These are phyloP conservation scores for Eupithecia exiguata DNA, from an alignment of 2,888 invertebrate genomes.

Conservation along the genomic window DNA sequence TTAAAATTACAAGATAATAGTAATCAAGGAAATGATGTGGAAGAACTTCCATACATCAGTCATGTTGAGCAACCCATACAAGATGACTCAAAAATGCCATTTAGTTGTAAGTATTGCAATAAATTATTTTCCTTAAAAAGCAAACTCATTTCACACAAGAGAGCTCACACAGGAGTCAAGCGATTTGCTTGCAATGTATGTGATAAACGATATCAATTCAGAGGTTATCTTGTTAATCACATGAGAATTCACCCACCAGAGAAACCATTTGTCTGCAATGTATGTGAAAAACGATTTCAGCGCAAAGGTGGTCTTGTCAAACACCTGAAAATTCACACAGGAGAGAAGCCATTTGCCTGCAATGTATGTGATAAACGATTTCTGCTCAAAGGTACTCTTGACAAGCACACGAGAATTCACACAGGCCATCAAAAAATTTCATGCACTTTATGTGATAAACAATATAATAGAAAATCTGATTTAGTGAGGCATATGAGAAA, in stretches of 20 bases:
- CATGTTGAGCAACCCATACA: not conserved
- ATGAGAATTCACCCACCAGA: not conserved
- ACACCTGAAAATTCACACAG: not conserved
- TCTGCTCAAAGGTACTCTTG: constrained; percentile 1
- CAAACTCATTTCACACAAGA: not conserved
- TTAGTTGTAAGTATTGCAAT: not conserved
- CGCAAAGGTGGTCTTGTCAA: constrained; percentile 1
- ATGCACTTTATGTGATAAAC: not conserved
- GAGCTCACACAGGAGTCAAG: not conserved
- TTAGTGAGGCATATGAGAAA: not conserved
- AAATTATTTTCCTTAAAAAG: not conserved
- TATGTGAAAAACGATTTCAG: not conserved
- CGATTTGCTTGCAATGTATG: not conserved
- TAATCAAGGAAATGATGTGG: not conserved
- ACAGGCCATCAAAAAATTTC: not conserved
- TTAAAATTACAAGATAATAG: not conserved
- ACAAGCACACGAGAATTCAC: constrained; percentile 1
- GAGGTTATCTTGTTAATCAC: not conserved
- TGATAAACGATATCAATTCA: not conserved
- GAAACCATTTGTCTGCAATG: not conserved
- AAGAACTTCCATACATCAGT: not conserved
- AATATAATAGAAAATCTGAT: not conserved
- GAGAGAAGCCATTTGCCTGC: not conserved
- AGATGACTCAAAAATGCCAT: not conserved
- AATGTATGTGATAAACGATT: not conserved